phyloP scores from a whole-genome alignment of 2,888 invertebrate genomes.

The Conomelus anceps region DNA sequence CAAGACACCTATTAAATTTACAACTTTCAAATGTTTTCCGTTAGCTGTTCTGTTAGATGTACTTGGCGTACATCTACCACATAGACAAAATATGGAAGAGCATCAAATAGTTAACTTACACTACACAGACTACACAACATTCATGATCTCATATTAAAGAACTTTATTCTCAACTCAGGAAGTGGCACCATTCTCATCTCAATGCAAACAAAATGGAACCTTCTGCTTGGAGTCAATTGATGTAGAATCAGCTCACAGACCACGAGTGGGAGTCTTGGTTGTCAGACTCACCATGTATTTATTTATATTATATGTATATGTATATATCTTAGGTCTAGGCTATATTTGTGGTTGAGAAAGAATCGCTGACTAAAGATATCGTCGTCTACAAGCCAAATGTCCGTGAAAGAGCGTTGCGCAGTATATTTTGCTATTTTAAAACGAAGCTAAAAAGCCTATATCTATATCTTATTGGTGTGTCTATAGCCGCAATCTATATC shows the following conservation, averaged over 20 bases:
- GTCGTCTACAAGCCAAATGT: neutral
- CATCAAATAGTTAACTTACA: no score
- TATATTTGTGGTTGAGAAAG: neutral
- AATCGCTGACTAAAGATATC: neutral
- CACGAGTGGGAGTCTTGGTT: neutral
- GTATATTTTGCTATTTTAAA: neutral
- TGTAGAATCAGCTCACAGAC: neutral
- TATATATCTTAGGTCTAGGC: neutral
- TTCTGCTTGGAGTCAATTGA: neutral
- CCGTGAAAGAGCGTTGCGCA: neutral
- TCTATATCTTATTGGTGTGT: neutral
- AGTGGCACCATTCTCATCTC: neutral
- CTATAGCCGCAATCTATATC: neutral
- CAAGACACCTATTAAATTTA: no score
- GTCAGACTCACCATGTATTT: neutral
- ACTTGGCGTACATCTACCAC: no score
- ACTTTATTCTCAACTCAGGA: no score
- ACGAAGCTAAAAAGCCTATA: neutral
- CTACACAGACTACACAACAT: no score
- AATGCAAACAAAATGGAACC: neutral
- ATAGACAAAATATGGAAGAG: no score
- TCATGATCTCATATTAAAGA: no score
- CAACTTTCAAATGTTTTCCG: no score
- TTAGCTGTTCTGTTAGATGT: no score
- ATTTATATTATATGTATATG: neutral